Evolutionary conservation across 2,113 vertebrate genomes (phyloP).

Genomic region (Peromyscus maniculatus): DNA sequence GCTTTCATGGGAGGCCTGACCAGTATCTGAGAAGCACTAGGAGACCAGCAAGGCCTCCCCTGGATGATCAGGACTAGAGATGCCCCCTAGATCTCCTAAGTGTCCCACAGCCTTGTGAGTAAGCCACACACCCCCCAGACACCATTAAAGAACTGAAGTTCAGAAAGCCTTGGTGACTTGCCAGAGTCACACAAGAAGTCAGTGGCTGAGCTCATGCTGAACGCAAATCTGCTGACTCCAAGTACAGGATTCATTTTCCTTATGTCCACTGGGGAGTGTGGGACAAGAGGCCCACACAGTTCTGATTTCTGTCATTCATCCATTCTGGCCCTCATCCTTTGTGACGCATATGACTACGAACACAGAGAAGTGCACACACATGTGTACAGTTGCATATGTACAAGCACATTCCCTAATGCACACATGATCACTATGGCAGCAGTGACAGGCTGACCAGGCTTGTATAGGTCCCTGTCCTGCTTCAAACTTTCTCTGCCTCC

Average conservation of each 20-base stretch:
- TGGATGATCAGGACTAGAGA: neutral
- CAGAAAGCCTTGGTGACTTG: neutral
- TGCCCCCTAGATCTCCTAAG: neutral
- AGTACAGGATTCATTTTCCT: neutral
- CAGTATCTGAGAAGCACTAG: neutral
- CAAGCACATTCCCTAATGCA: neutral
- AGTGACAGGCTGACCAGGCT: neutral
- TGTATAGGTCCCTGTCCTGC: neutral
- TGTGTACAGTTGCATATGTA: neutral
- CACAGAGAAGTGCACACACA: neutral
- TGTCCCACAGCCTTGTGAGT: neutral
- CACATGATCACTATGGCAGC: neutral
- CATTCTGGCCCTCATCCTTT: neutral
- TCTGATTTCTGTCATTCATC: neutral
- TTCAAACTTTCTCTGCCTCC: neutral
- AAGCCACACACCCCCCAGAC: neutral
- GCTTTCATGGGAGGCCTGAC: neutral
- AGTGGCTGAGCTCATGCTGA: neutral
- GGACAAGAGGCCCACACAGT: neutral
- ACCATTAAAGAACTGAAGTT: neutral
- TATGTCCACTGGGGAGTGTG: neutral
- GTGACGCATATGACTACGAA: fast-evolving
- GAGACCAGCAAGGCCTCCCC: neutral
- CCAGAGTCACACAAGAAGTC: neutral
- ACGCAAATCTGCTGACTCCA: neutral